Percentiles rank a stretch among this genome's conserved stretches.
Conservation (phyloP, 2,113 vertebrate genomes). For the Atlantisia rogersi region DNA sequence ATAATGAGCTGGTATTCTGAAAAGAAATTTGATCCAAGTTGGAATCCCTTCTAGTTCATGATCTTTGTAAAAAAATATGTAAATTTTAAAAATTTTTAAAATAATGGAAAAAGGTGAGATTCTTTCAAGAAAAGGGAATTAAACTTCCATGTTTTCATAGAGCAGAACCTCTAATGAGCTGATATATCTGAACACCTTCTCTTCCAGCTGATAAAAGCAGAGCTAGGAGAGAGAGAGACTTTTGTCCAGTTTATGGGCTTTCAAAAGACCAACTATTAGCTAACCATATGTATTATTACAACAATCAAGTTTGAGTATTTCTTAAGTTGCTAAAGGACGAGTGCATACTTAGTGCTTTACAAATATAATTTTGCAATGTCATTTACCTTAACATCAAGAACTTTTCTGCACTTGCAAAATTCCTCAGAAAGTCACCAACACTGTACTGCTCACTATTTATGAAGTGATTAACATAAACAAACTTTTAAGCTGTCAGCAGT, state of each 20-base stretch:
- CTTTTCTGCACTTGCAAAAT: background rate
- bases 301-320: background rate
- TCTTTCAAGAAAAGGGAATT: constrained; percentile 4
- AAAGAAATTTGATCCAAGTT: background rate
- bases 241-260: background rate
- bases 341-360: background rate
- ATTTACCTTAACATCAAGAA: background rate
- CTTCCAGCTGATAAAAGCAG: background rate
- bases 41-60: background rate
- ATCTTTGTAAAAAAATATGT: background rate
- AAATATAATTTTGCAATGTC: background rate
- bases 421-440: background rate
- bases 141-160: background rate
- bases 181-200: background rate
- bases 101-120: background rate
- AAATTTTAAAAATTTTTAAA: background rate
- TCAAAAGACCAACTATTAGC: background rate
- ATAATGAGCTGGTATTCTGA: background rate
- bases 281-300: background rate
- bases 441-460: constrained; percentile 17
- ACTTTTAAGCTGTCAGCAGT: constrained; percentile 46
- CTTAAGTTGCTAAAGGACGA: background rate
- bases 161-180: background rate
- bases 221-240: background rate
- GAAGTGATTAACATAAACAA: constrained; percentile 53